A percentile compares a stretch with the other conserved stretches of the same genome.
Evolutionary conservation across 1,140 invertebrate genomes (phyloP).

Genomic region (Euura lappo): DNA sequence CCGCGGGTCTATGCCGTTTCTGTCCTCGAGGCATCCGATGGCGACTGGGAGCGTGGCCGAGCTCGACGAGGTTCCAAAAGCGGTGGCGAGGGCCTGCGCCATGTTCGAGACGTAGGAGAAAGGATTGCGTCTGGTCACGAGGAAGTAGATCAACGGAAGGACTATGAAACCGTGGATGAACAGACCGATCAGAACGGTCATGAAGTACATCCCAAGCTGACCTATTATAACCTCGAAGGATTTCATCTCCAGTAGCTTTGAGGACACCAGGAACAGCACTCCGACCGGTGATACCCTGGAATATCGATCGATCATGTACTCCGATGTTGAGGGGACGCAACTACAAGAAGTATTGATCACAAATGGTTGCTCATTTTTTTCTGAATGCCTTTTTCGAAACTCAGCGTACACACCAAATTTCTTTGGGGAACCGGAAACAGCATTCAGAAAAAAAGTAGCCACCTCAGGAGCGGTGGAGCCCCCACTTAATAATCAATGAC

Average conservation of each 20-base stretch:
- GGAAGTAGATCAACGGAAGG: slow-evolving; percentile 72
- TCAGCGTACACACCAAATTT: no score
- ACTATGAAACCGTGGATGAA: slow-evolving; percentile 80
- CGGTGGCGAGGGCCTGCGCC: slow-evolving; percentile 76
- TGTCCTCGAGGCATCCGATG: slow-evolving; percentile 79
- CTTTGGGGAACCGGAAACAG: no score
- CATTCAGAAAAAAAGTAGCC: no score
- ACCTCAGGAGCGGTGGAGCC: background rate
- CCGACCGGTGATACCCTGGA: slow-evolving; percentile 77
- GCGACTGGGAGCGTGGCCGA: slow-evolving; percentile 78
- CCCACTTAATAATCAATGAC: background rate
- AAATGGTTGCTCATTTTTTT: no score
- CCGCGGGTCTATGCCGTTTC: slow-evolving; percentile 75
- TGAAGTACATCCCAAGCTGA: slow-evolving; percentile 82
- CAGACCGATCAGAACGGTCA: slow-evolving; percentile 80
- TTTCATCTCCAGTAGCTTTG: slow-evolving; percentile 82
- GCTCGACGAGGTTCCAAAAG: slow-evolving; percentile 81
- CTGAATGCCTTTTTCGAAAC: no score
- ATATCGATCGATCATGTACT: slow-evolving; percentile 46
- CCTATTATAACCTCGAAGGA: slow-evolving; percentile 73
- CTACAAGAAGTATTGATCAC: no score
- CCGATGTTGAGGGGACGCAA: no score
- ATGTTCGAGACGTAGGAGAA: slow-evolving; percentile 74
- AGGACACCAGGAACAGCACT: slow-evolving; percentile 80
- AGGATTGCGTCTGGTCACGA: slow-evolving; percentile 72